Percentiles rank a stretch among this genome's conserved stretches.
These are phyloP conservation scores for Quadriops clusia DNA, from an alignment of 2,888 invertebrate genomes.

Conservation along the genomic window DNA sequence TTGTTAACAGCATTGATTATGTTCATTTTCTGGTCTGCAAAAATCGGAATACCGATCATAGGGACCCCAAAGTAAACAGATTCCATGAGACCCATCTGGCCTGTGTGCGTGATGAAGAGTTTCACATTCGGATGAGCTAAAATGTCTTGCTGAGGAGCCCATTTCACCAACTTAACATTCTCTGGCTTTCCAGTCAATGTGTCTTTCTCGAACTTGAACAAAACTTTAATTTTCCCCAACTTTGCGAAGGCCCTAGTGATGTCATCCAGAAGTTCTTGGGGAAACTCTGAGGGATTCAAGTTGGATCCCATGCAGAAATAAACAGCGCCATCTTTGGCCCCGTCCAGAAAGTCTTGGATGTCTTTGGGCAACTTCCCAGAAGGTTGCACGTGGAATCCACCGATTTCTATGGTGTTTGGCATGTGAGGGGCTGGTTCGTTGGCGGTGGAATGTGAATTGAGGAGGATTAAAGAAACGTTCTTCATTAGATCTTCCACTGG, in stretches of 20 bases:
- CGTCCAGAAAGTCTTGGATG: slow-evolving; percentile 40
- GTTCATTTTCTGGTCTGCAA: slow-evolving; percentile 12
- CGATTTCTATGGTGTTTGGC: slow-evolving; percentile 45
- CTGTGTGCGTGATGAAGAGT: slow-evolving; percentile 12
- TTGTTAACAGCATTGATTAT: slow-evolving; percentile 8
- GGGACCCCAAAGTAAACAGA: slow-evolving; percentile 12
- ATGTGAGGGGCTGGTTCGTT: slow-evolving; percentile 39
- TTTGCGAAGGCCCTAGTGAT: slow-evolving; percentile 44
- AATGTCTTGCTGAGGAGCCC: slow-evolving; percentile 47
- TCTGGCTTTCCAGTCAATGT: slow-evolving; percentile 37
- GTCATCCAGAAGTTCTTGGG: slow-evolving; percentile 37
- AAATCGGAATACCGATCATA: slow-evolving; percentile 12
- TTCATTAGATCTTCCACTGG: slow-evolving; percentile 21
- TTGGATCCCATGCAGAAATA: slow-evolving; percentile 50
- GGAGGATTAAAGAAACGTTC: slow-evolving; percentile 23
- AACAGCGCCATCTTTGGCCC: slow-evolving; percentile 42
- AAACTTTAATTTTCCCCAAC: slow-evolving; percentile 46
- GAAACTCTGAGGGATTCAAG: slow-evolving; percentile 42
- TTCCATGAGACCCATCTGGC: slow-evolving; percentile 11
- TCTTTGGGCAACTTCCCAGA: slow-evolving; percentile 30
- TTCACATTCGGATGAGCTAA: slow-evolving; percentile 15
- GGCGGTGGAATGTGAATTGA: slow-evolving; percentile 39
- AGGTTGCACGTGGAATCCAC: slow-evolving; percentile 38
- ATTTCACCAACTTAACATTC: slow-evolving; percentile 45
- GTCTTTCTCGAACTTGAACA: slow-evolving; percentile 56